Conservation (phyloP, 2,888 invertebrate species). For the Sesamia inferens region DNA sequence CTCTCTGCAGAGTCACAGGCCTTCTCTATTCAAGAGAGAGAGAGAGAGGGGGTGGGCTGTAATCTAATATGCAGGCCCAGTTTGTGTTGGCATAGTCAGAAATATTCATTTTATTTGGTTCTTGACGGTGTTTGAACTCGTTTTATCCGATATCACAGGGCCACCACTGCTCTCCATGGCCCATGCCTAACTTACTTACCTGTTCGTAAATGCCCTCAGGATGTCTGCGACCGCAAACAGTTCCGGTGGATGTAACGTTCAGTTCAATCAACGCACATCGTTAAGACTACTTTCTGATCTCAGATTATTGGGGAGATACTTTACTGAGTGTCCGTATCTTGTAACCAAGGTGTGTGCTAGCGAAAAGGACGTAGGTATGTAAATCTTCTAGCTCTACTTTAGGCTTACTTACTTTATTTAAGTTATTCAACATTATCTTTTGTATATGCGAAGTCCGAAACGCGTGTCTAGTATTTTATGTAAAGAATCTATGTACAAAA, state of each 20-base stretch:
- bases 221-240: slow-evolving; percentile 65
- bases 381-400: neutral
- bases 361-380: slow-evolving; percentile 79
- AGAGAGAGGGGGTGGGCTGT: too few species aligned
- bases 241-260: slow-evolving; percentile 62
- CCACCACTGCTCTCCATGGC: neutral
- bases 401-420: neutral
- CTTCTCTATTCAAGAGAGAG: too few species aligned
- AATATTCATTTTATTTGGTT: neutral
- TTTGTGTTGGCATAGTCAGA: too few species aligned
- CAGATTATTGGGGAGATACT: slow-evolving; percentile 82
- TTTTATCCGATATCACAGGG: too few species aligned
- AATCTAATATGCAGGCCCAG: too few species aligned
- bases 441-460: too few species aligned
- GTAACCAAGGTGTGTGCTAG: slow-evolving; percentile 81
- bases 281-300: slow-evolving; percentile 85
- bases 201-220: slow-evolving; percentile 56
- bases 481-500: too few species aligned
- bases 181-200: neutral
- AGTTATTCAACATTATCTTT: neutral
- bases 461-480: too few species aligned
- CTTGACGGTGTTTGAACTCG: neutral
- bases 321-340: slow-evolving; percentile 85
- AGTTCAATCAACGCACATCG: slow-evolving; percentile 87
- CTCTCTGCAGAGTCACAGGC: too few species aligned